Base-by-base conservation (phyloP, 2,888 invertebrate genomes). In the Helicoverpa assulta region DNA sequence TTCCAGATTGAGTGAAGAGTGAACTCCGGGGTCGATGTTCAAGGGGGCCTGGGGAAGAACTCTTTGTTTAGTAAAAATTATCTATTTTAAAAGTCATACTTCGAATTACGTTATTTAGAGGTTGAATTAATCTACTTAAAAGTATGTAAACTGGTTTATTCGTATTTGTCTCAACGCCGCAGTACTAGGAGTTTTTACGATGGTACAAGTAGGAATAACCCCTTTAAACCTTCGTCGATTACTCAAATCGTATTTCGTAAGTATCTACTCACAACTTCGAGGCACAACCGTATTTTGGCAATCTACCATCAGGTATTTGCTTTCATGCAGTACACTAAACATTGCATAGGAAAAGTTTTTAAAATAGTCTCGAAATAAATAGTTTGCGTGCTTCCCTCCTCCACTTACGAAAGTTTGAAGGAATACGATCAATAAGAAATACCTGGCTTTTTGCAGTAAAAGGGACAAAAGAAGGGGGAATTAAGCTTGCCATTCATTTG, bases 11-110 rank as follows among this genome's bases (percentile, higher is more conserved):
- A 99, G 96, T 88, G 98, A 98, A 67, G 98, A 99, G 92, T 99
- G 99, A 58, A 99, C 99, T 62, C 99, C 99, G 5, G 99, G 99
- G 95, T 99, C 99, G 76, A 98, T 97, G 94, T 99, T 99, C 77
- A 99, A 96, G 40, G 98, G 98, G 77, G 95, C 95, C 95, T 95
- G 92, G 70, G 78, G 74, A 79, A 86, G 82, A 78, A 84, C 81
- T 86, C 76, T 83, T 78, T 83, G 81, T 84, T 87, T 84, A 88
- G 86, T 73, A 8, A 29, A 53, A 61, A n/a, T n/a, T 53, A 6
- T 54, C 33, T 18, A 70, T 37, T 43, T 70, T 29, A 6, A 18
- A 8, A 14, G 21, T 57, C 78, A 63, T 76, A 77, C 60, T 74
- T 70, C 70, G 62, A 74, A 37, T 74, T 74, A 66, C 18, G 53